Evolutionary conservation across 2,888 invertebrate genomes (phyloP), one percentile per base, ranked within the genome.

Genomic region (Platerodrilus igneus): DNA sequence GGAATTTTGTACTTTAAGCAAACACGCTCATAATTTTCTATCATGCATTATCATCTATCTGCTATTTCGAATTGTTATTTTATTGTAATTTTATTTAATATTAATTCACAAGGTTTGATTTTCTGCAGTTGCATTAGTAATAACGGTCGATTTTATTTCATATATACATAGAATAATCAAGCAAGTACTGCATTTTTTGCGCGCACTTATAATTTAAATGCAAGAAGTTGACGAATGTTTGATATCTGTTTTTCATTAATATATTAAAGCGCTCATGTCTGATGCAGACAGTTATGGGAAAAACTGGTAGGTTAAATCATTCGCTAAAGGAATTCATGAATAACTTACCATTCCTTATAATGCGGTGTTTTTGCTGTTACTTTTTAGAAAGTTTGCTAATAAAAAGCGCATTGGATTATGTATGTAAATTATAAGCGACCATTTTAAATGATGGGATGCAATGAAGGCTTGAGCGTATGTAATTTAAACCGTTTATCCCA

Each of bases 311-410:
- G 46, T 53, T 51, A 50, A 53, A 52, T 52, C 53, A 52, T 42
- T 45, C 47, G 41, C 40, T 35, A 33, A 38, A 38, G 47, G 51
- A 51, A 52, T 54, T 54, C 47, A 54, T 54, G 49, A 51, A 54
- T 54, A 51, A 51, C 38, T 42, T 43, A 37, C 39, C 36, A 25
- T 32, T 31, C 25, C 26, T 38, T 32, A 13, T 26, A 32, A 38
- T 28, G 25, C 14, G 25, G 23, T 25, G 23, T 27, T 26, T 25
- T 38, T 28, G 19, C 41, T 41, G 36, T 36, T 41, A 41, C 36
- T 23, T 31, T 31, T 45, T 46, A 46, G 45, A 48, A 48, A 46
- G 48, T 43, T 35, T 32, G 32, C 21, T 16, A 13, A 26, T 15
- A 3, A 28, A 30, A 20, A 7, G 7, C 20, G 20, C 10, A 20